These are phyloP conservation scores for Temnothorax ravouxi DNA, from an alignment of 2,888 invertebrate genomes.

Conservation along the genomic window DNA sequence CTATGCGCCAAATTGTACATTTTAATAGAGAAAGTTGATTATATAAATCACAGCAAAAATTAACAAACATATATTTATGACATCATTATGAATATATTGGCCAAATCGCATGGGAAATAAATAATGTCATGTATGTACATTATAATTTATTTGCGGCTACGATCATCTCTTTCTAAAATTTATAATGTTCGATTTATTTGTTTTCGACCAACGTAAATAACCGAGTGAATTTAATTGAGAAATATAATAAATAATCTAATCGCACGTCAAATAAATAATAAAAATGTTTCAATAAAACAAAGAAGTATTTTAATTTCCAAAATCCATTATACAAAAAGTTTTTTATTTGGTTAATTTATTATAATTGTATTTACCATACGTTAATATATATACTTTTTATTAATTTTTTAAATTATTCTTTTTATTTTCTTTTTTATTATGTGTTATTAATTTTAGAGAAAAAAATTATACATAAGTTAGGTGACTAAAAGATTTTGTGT, in stretches of 20 bases:
- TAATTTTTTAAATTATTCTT: background rate
- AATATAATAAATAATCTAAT: background rate
- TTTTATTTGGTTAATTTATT: background rate
- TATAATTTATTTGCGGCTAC: conserved; percentile 3
- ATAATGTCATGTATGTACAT: background rate
- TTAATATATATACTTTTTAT: conserved; percentile 11
- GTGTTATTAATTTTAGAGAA: background rate
- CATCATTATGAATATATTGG: conserved; percentile 28
- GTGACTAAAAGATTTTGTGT: background rate
- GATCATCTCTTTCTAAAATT: conserved; percentile 13
- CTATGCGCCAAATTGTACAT: too few species aligned
- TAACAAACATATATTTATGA: conserved; percentile 33
- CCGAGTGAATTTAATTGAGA: background rate
- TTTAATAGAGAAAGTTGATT: background rate
- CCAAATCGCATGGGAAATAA: background rate
- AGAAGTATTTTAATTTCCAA: background rate
- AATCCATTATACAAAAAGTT: background rate
- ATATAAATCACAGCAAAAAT: conserved; percentile 37
- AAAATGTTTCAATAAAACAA: background rate
- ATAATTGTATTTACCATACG: background rate
- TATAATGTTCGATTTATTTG: conserved; percentile 13
- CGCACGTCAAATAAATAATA: background rate
- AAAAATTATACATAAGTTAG: background rate
- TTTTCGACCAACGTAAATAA: background rate
- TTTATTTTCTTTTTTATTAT: background rate